phyloP scores from a whole-genome alignment of 2,113 vertebrate genomes.

The Aegotheles bennettii region DNA sequence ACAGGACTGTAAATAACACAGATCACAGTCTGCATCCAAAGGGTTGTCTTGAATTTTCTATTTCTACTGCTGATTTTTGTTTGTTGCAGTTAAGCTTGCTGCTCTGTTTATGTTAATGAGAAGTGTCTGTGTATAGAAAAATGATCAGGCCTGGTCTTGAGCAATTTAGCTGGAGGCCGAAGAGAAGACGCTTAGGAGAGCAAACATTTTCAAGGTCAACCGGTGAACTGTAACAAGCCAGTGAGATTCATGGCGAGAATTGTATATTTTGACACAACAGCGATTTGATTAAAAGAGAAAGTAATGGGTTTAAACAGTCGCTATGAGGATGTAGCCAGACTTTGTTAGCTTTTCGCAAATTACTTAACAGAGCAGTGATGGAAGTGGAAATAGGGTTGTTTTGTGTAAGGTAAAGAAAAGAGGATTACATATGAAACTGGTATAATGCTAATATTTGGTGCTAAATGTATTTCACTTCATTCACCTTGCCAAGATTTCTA shows the following conservation, averaged over 20 bases:
- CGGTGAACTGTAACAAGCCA: slow-evolving; percentile 90
- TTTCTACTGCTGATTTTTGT: slow-evolving; percentile 40
- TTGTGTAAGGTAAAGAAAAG: slow-evolving; percentile 78
- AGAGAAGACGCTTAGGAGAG: slow-evolving; percentile 88
- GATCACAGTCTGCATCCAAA: neutral
- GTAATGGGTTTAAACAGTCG: slow-evolving; percentile 97
- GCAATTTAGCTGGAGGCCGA: slow-evolving; percentile 81
- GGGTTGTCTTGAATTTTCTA: neutral
- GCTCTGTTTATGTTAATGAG: slow-evolving; percentile 81
- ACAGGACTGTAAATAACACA: neutral
- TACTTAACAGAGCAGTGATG: slow-evolving; percentile 85
- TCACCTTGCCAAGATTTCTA: neutral
- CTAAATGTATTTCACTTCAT: neutral
- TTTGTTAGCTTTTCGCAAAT: slow-evolving; percentile 88
- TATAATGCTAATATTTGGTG: slow-evolving; percentile 28
- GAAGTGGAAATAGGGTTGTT: slow-evolving; percentile 83
- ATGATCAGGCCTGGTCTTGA: slow-evolving; percentile 78
- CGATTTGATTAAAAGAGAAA: slow-evolving; percentile 99
- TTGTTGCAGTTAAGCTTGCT: slow-evolving; percentile 49
- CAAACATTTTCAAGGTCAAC: slow-evolving; percentile 98
- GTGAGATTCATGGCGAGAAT: slow-evolving; percentile 92
- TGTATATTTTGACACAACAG: slow-evolving; percentile 91
- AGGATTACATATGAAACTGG: slow-evolving; percentile 30
- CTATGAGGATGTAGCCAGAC: slow-evolving; percentile 91
- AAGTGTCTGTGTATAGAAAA: slow-evolving; percentile 76